phyloP scores from a whole-genome alignment of 2,113 vertebrate species.

The Paramormyrops kingsleyae region DNA sequence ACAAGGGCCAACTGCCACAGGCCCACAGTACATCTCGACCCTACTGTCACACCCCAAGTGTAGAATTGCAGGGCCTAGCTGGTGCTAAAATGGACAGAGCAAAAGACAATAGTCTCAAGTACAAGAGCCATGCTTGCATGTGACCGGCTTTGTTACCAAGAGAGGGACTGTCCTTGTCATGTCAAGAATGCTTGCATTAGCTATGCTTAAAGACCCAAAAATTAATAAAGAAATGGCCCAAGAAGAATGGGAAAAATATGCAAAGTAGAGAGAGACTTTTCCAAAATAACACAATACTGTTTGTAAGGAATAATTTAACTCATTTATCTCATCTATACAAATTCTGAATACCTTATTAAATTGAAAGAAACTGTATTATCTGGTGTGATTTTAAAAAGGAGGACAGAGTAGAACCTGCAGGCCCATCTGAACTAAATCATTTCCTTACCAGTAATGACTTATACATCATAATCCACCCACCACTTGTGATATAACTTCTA shows the following conservation, averaged over 20 bases:
- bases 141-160: neutral
- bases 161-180: neutral
- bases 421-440: neutral
- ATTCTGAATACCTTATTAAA: neutral
- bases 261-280: neutral
- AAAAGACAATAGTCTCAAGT: neutral
- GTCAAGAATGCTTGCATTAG: neutral
- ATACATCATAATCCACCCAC: neutral
- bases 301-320: neutral
- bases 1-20: neutral
- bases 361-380: neutral
- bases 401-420: neutral
- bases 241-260: neutral
- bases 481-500: neutral
- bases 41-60: constrained; percentile 24
- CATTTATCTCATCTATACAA: neutral
- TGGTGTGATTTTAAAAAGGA: neutral
- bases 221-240: neutral
- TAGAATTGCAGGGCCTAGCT: constrained; percentile 6
- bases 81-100: neutral
- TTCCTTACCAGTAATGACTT: neutral
- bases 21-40: constrained; percentile 24
- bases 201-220: neutral
- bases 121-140: neutral
- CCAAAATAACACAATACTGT: neutral